These are phyloP conservation scores for Prosapia bicincta DNA, from an alignment of 2,888 invertebrate genomes.

Conservation along the genomic window DNA sequence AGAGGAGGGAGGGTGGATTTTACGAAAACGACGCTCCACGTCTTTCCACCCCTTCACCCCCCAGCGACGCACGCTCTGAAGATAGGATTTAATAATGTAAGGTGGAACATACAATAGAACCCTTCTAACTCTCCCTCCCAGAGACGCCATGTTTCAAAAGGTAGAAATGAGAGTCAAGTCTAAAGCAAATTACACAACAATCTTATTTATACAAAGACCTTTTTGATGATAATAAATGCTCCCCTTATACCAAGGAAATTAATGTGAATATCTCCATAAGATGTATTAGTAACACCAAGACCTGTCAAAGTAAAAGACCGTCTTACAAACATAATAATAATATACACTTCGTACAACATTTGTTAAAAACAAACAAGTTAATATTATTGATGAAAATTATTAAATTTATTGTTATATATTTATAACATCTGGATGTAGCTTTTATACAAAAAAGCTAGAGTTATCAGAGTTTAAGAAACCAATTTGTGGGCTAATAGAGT, in stretches of 20 bases:
- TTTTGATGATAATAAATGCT: conserved; percentile 27
- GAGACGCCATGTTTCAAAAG: conserved; percentile 31
- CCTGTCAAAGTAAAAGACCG: too few relatives aligned
- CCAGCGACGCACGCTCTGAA: conserved; percentile 18
- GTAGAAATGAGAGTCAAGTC: conserved; percentile 27
- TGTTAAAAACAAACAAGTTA: too few relatives aligned
- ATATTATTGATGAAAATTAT: too few relatives aligned
- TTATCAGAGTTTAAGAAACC: too few relatives aligned
- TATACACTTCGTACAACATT: too few relatives aligned
- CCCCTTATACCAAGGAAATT: conserved; percentile 21
- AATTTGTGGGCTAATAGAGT: too few relatives aligned
- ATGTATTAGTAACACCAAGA: too few relatives aligned
- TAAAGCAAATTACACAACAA: conserved; percentile 31
- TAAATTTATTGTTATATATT: too few relatives aligned
- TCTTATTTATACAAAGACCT: conserved; percentile 32
- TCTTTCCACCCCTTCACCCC: conserved; percentile 22
- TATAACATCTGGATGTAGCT: too few relatives aligned
- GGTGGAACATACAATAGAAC: conserved; percentile 30
- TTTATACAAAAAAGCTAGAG: too few relatives aligned
- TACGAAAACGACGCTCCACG: conserved; percentile 28
- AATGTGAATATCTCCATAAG: conserved; percentile 4
- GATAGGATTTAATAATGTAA: conserved; percentile 33
- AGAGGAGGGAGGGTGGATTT: conserved; percentile 19
- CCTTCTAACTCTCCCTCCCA: conserved; percentile 9
- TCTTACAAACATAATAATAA: too few relatives aligned